Evolutionary conservation across 2,888 invertebrate species (phyloP).

Genomic region (Acanthacorydalis orientalis): DNA sequence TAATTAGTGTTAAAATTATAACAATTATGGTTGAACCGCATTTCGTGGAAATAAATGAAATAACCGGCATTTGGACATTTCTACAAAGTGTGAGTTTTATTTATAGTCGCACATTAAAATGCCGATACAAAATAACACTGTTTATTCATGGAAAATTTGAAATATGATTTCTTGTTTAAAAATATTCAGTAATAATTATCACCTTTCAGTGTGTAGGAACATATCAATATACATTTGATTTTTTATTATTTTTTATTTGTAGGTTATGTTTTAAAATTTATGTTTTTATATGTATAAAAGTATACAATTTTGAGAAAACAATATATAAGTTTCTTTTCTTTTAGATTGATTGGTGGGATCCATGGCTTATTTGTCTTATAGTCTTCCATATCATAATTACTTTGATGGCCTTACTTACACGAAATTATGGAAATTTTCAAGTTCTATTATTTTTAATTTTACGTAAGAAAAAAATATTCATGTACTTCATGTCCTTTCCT

Average conservation of each 20-base stretch:
- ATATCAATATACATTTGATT: neutral
- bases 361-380: conserved; percentile 65
- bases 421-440: conserved; percentile 77
- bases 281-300: conserved; percentile 1
- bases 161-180: too few relatives aligned
- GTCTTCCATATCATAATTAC: conserved; percentile 62
- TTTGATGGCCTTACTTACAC: conserved; percentile 59
- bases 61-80: conserved; percentile 63
- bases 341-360: conserved; percentile 82
- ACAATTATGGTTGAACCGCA: conserved; percentile 34
- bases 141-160: neutral
- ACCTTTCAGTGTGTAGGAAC: too few relatives aligned
- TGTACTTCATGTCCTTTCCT: neutral
- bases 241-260: neutral
- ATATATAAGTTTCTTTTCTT: conserved; percentile 7
- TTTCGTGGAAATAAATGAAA: conserved; percentile 52
- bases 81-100: conserved; percentile 53
- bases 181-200: too few relatives aligned
- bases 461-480: conserved; percentile 35
- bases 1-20: neutral
- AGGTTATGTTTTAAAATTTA: neutral
- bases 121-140: neutral
- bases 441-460: conserved; percentile 63
- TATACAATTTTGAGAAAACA: conserved; percentile 4
- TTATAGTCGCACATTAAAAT: conserved; percentile 7